Base-by-base conservation (phyloP, 2,888 invertebrate species). In the Ennomos fuscantarius region DNA sequence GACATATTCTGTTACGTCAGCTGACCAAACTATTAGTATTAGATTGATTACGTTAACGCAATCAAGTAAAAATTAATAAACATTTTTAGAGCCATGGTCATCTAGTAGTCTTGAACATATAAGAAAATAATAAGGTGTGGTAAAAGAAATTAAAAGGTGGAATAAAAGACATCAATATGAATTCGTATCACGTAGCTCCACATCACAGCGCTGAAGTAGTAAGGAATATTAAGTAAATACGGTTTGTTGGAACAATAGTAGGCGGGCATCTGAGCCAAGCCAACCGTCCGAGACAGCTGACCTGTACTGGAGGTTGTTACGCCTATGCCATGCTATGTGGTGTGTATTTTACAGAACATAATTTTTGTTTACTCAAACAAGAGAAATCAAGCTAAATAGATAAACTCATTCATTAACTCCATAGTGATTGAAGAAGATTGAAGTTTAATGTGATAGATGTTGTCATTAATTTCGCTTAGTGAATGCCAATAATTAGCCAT, bases 1-100 rank as follows among this genome's bases (percentile, higher is more conserved):
- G 66, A 10, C 69, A 70, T 78, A 72, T 76, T 44, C 65, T 64
- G 75, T 87, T 87, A 76, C 85, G 78, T 85, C 54, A 53, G 47
- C 63, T 63, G 60, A 66, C 50, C 36, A 51, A 54, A 50, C 36
- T 49, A 45, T 36, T 32, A 41, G n/a, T 33, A 41, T 41, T 70
- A 69, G 79, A 82, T 79, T 81, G 78, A 10, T 47, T 42, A 33
- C 13, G 41, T 31, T 15, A 41, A 10, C 55, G 45, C 50, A 45
- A 56, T 24, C 24, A 24, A 50, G 76, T 76, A 72, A 69, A 60
- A 6, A 42, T 47, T 41, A 72, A 71, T 66, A 77, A 72, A 72
- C 58, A 58, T 71, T 70, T 9, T 8, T 31, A 41, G 37, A 15
- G 47, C 39, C 36, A 24, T 8, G 10, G 11, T 11, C 5, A 24